These are phyloP conservation scores for Rhodinocichla rosea DNA, from an alignment of 2,113 vertebrate species.

Conservation along the genomic window DNA sequence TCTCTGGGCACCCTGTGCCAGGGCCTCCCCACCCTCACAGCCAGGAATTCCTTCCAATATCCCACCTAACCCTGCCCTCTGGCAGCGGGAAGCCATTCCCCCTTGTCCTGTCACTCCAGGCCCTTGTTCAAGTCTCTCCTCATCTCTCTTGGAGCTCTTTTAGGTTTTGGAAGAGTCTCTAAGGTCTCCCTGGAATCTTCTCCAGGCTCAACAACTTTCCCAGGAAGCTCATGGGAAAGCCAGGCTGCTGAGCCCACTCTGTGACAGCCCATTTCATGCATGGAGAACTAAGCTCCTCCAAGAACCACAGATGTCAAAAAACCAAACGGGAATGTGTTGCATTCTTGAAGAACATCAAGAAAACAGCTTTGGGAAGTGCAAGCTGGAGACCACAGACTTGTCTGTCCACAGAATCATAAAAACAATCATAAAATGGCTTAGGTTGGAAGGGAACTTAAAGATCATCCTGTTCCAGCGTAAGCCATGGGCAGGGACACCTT, in stretches of 20 bases:
- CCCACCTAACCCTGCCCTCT: accelerated
- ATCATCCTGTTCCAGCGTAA: too few relatives aligned
- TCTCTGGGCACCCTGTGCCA: not conserved
- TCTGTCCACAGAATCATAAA: too few relatives aligned
- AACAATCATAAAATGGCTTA: too few relatives aligned
- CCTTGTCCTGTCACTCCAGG: not conserved
- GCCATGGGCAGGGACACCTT: too few relatives aligned
- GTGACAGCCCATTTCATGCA: not conserved
- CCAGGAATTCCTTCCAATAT: accelerated
- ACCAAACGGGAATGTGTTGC: accelerated
- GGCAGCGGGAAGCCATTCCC: not conserved
- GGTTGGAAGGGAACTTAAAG: too few relatives aligned
- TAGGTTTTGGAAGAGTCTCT: not conserved
- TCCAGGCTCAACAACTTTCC: not conserved
- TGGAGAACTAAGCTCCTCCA: not conserved
- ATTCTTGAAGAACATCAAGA: not conserved
- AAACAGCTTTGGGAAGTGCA: not conserved
- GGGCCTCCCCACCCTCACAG: accelerated
- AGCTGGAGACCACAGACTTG: not conserved
- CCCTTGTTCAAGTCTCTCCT: not conserved
- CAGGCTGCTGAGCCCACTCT: not conserved
- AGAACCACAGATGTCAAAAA: not conserved
- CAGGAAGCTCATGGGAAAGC: not conserved
- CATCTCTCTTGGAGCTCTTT: not conserved
- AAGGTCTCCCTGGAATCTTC: not conserved